Percentiles rank a stretch among this genome's conserved stretches.
phyloP scores from a whole-genome alignment of 2,888 invertebrate species.

The Crossocerus cetratus region DNA sequence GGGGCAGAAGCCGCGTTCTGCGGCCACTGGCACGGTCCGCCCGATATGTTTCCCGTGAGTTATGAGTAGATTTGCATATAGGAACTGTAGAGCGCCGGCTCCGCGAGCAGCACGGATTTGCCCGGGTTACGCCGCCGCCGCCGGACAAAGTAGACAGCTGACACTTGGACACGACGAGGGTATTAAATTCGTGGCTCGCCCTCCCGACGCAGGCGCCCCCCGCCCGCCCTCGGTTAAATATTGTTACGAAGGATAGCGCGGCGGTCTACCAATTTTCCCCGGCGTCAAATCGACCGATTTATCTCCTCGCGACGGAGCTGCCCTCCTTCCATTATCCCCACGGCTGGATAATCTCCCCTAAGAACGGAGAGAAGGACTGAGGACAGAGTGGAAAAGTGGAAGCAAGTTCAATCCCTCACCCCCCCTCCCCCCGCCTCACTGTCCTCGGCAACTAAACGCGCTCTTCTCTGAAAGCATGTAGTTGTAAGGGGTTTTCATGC shows the following conservation, averaged over 20 bases:
- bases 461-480: neutral
- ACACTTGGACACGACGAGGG: conserved; percentile 58
- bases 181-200: conserved; percentile 61
- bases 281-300: too few species aligned
- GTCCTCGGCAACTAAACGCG: conserved; percentile 30
- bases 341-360: too few species aligned
- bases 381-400: too few species aligned
- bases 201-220: too few species aligned
- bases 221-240: conserved; percentile 42
- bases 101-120: conserved; percentile 55
- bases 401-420: too few species aligned
- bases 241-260: conserved; percentile 17
- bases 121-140: conserved; percentile 24
- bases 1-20: conserved; percentile 20
- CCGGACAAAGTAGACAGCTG: conserved; percentile 61
- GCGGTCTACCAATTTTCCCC: too few species aligned
- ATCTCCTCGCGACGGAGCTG: too few species aligned
- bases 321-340: too few species aligned
- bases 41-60: conserved; percentile 59
- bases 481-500: conserved; percentile 23
- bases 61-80: conserved; percentile 71
- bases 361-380: too few species aligned
- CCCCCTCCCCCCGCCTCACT: neutral
- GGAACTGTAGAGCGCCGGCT: conserved; percentile 65
- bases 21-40: conserved; percentile 30